Percentiles rank a stretch among this genome's conserved stretches.
These are phyloP conservation scores for Erithacus rubecula DNA, from an alignment of 2,797 vertebrate genomes.

Conservation along the genomic window DNA sequence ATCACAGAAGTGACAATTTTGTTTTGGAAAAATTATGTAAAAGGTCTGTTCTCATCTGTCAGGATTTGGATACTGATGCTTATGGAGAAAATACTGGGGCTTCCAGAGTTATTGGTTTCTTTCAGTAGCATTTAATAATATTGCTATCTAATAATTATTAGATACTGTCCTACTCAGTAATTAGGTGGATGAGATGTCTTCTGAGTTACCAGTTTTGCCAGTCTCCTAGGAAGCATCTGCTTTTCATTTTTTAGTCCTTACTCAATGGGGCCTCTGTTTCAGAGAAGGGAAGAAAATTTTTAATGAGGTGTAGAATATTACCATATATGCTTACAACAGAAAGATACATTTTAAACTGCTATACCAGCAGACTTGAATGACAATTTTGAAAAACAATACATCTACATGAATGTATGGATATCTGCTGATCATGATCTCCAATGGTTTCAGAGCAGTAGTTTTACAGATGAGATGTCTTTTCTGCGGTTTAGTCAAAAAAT, in stretches of 20 bases:
- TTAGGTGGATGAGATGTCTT: background rate
- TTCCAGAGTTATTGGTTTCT: background rate
- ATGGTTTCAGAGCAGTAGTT: background rate
- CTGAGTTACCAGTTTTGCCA: background rate
- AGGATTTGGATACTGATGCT: background rate
- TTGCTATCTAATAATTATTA: constrained; percentile 1
- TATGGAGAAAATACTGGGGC: background rate
- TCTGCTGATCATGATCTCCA: background rate
- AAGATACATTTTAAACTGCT: background rate
- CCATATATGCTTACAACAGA: background rate
- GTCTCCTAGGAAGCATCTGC: background rate
- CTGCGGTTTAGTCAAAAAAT: background rate
- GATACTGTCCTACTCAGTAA: background rate
- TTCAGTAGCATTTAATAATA: constrained; percentile 25
- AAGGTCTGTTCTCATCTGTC: background rate
- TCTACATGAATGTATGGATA: background rate
- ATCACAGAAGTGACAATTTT: background rate
- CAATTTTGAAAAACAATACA: background rate
- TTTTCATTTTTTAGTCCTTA: background rate
- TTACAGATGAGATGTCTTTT: background rate
- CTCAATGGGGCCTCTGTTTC: background rate
- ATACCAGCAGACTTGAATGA: background rate
- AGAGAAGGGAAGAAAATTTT: background rate
- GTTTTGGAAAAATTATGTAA: background rate
- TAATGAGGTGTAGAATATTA: background rate